Base-by-base conservation (phyloP, 2,113 vertebrate genomes). In the Neoarius graeffei region DNA sequence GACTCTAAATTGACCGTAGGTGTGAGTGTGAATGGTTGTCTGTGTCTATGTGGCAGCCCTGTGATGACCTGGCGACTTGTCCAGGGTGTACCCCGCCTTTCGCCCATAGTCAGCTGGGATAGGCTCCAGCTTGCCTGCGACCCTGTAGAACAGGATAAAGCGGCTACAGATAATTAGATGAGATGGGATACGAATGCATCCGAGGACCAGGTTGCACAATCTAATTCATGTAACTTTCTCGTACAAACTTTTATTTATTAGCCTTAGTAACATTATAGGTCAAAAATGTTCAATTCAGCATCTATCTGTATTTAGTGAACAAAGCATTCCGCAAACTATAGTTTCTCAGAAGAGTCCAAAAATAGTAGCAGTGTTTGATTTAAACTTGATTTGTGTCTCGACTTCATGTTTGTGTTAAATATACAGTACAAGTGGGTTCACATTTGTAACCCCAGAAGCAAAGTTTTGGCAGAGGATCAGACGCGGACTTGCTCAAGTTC, bases 321-420 rank as follows among this genome's bases (percentile, higher is more conserved):
- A 50, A 19, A 20, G 69, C 27, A 71, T 67, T 48, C 35, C 48
- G 48, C 48, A 76, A 50, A 13, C 20, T 25, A 23, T 74, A 52
- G 20, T 50, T 52, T 50, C 20, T 25, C 1, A 54, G 11, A 56
- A 27, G 15, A 17, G 6, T 57, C 76, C n/a, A 81, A 59, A 30
- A 59, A 59, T 81, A 81, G 57, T 81, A 60, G 56, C 57, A 42
- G 19, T 80, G 57, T 23, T 81, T 60, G 25, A 42, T 35, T 60
- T 81, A 23, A 60, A 60, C 14, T 81, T 81, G 57, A 83, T 66
- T 83, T 83, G 62, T 83, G 54, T 85, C 50, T 50, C 35, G 81
- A 35, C 56, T 42, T 84, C 15, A 27, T 71, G 66, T 64, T 73
- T 52, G 27, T 86, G 6, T 66, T 81, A 48, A 66, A 86, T 81